Evolutionary conservation across 2,113 vertebrate genomes (phyloP).

Genomic region (Limanda limanda): DNA sequence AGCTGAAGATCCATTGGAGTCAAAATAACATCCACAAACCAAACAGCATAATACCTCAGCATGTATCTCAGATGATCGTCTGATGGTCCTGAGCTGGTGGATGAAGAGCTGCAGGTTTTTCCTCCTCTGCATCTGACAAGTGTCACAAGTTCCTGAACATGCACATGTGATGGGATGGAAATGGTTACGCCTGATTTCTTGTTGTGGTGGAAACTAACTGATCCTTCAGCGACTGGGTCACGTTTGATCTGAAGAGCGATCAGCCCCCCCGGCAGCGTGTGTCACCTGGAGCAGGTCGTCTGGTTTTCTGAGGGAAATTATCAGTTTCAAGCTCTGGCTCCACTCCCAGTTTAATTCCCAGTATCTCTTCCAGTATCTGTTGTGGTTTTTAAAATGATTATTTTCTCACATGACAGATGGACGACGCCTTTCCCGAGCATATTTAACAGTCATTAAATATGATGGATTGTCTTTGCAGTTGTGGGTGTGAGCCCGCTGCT

Average conservation of each 20-base stretch:
- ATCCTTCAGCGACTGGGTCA: too few species aligned
- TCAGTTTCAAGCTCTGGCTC: conserved; percentile 21
- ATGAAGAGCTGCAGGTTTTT: too few species aligned
- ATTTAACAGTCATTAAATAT: conserved; percentile 18
- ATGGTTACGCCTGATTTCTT: too few species aligned
- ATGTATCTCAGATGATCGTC: too few species aligned
- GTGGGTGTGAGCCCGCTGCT: not conserved
- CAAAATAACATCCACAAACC: too few species aligned
- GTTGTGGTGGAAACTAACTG: not conserved
- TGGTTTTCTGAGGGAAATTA: conserved; percentile 20
- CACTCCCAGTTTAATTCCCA: conserved; percentile 22
- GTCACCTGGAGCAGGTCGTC: conserved; percentile 35
- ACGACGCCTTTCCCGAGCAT: conserved; percentile 1
- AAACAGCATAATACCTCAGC: too few species aligned
- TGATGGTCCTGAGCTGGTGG: too few species aligned
- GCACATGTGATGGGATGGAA: too few species aligned
- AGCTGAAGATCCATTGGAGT: too few species aligned
- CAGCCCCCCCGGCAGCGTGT: not conserved
- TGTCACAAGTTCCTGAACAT: too few species aligned
- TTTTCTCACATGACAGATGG: conserved; percentile 26
- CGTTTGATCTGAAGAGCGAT: not conserved
- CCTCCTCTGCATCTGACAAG: too few species aligned
- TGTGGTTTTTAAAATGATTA: conserved; percentile 1
- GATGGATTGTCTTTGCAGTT: not conserved
- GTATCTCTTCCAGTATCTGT: conserved; percentile 29